Base-by-base conservation (phyloP, 2,888 invertebrate species). In the Seira ritae region DNA sequence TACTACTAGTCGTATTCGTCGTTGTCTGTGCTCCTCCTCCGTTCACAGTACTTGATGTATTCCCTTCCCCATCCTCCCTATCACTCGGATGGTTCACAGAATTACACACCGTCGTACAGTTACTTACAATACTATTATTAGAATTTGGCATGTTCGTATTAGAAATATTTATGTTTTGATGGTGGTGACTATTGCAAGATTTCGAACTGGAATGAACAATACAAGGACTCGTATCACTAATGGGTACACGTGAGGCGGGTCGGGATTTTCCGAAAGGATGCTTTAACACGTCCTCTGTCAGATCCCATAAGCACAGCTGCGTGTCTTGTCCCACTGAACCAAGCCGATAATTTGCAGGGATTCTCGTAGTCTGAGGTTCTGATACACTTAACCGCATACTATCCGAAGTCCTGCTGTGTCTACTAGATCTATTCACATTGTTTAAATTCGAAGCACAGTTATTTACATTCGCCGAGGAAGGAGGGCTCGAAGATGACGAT, bases 321-420 rank as follows among this genome's bases (percentile, higher is more conserved):
- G 99, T 99, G 92, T 99, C 99, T 91, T 99, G 98, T 42, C 98
- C 97, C 0, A 98, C 98, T 86, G 97, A 97, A 37, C 98, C 98
- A 86, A 98, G 92, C 87, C 97, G 92, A 91, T 96, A 97, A 90
- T 95, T 95, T 24, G 94, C 89, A 19, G 89, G 88, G 68, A 88
- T 85, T 67, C 89, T 74, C 19, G 87, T 86, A 65, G 87, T 84
- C 55, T 50, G 90, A 90, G 81, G 84, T 72, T 88, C 86, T 15
- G 88, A 87, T 31, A 84, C 77, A 81, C 86, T 86, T 67, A 90
- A 86, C 84, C 91, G 90, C 81, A 90, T 90, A 78, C 85, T 86
- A 69, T 88, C 88, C 17, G 89, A 88, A 83, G 85, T 86, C 79
- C 85, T 85, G 76, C 85, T 86, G 72, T 84, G 67, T 72, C 85